phyloP scores from a whole-genome alignment of 2,888 invertebrate species.

The Dastarcus helophoroides region DNA sequence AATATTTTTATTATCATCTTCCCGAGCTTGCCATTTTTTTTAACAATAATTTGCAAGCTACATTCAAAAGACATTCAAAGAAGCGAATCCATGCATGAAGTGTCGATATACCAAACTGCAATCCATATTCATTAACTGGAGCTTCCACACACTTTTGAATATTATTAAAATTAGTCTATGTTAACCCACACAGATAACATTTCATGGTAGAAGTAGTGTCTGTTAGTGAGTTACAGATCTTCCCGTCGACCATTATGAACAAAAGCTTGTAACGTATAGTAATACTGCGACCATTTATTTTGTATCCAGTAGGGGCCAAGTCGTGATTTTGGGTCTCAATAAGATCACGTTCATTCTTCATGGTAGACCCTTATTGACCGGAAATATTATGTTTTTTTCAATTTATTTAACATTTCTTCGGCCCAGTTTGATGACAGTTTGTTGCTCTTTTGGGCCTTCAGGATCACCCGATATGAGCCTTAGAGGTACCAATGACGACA shows the following conservation, averaged over 20 bases:
- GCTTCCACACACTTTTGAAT: slow-evolving; percentile 1
- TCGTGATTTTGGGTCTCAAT: too few species aligned
- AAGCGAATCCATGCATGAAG: slow-evolving; percentile 7
- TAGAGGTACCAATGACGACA: slow-evolving; percentile 13
- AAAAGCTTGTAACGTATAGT: slow-evolving; percentile 7
- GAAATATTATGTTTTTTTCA: too few species aligned
- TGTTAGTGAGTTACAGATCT: slow-evolving; percentile 6
- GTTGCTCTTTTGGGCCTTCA: too few species aligned
- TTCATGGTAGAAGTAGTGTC: slow-evolving; percentile 4
- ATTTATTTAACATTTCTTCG: slow-evolving; percentile 2
- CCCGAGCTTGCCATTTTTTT: slow-evolving; percentile 16
- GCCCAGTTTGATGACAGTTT: too few species aligned
- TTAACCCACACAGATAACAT: slow-evolving; percentile 7
- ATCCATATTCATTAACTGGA: slow-evolving; percentile 5
- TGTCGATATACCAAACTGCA: slow-evolving; percentile 8
- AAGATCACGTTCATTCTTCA: too few species aligned
- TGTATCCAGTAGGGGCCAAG: too few species aligned
- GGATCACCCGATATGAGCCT: too few species aligned
- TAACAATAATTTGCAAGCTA: slow-evolving; percentile 6
- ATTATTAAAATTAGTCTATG: slow-evolving; percentile 11
- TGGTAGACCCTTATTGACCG: too few species aligned
- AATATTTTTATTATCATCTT: slow-evolving; percentile 6
- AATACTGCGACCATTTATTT: too few species aligned
- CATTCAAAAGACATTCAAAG: slow-evolving; percentile 6
- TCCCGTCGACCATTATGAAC: slow-evolving; percentile 6